Evolutionary conservation across 2,113 vertebrate species (phyloP).

Genomic region (Tenebrosternarchus preto): DNA sequence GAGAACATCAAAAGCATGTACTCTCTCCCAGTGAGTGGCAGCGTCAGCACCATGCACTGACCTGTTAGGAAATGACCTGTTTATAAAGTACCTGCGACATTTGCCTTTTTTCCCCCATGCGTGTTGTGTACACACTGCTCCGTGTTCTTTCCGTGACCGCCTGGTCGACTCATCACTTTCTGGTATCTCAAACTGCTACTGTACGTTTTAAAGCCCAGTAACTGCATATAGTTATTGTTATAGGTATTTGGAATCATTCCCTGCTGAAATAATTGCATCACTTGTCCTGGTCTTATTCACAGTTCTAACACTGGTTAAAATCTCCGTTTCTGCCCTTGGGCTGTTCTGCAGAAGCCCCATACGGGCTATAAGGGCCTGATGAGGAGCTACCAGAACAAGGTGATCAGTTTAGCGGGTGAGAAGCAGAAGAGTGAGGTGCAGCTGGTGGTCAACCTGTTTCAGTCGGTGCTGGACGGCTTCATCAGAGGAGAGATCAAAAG

Average conservation of each 20-base stretch:
- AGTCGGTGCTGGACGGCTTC: slow-evolving; percentile 93
- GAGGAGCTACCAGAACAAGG: slow-evolving; percentile 89
- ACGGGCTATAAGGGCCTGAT: slow-evolving; percentile 92
- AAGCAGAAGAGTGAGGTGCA: slow-evolving; percentile 86
- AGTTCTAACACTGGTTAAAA: no score
- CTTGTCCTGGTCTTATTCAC: no score
- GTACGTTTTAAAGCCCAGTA: no score
- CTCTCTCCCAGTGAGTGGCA: slow-evolving; percentile 83
- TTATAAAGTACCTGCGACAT: neutral
- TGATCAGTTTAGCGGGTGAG: slow-evolving; percentile 83
- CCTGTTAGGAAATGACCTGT: neutral
- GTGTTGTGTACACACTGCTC: no score
- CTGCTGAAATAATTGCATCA: no score
- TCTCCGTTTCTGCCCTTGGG: neutral
- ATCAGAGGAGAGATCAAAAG: slow-evolving; percentile 88
- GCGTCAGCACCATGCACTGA: neutral
- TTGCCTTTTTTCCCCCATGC: no score
- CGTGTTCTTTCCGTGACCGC: no score
- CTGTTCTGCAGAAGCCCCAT: slow-evolving; percentile 80
- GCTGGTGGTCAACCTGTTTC: slow-evolving; percentile 94
- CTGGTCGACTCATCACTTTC: no score
- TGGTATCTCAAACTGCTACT: no score
- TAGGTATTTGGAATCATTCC: no score
- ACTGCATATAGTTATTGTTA: no score
- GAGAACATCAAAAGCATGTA: slow-evolving; percentile 94